Conservation (phyloP, 2,888 invertebrate species). For the Oithona nana region DNA sequence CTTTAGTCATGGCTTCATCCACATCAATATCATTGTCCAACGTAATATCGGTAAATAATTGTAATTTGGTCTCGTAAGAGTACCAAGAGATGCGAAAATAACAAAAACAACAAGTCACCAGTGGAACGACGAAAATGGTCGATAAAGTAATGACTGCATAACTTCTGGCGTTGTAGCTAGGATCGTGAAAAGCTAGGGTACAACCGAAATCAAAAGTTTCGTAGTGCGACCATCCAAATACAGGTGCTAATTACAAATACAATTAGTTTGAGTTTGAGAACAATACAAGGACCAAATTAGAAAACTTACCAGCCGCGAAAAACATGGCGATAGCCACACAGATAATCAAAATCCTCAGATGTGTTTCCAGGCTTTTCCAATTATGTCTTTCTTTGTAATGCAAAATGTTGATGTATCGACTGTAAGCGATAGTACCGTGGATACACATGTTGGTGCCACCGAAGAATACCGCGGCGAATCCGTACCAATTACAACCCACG, state of each 20-base stretch:
- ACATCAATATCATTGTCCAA: not conserved
- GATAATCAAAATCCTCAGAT: not conserved
- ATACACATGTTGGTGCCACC: too few relatives aligned
- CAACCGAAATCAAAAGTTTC: constrained; percentile 20
- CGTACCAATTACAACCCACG: too few relatives aligned
- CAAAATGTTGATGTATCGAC: constrained; percentile 20
- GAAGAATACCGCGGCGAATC: too few relatives aligned
- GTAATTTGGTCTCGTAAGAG: not conserved
- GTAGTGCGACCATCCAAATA: constrained; percentile 18
- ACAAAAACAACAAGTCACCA: constrained; percentile 11
- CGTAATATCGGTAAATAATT: not conserved
- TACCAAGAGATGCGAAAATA: not conserved
- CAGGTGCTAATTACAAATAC: constrained; percentile 18
- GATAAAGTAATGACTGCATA: constrained; percentile 19
- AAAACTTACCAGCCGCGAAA: not conserved
- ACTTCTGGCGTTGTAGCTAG: not conserved
- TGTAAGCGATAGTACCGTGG: constrained; percentile 20
- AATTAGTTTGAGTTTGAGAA: not conserved
- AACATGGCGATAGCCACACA: not conserved
- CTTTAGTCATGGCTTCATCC: not conserved
- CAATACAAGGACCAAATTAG: not conserved
- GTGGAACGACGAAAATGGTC: constrained; percentile 18
- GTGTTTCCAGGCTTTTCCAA: not conserved
- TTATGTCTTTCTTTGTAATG: constrained; percentile 18
- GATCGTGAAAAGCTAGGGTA: constrained; percentile 19